A percentile compares a stretch with the other conserved stretches of the same genome.
Conservation (phyloP, 1,140 invertebrate species). For the Catajapyx aquilonaris region DNA sequence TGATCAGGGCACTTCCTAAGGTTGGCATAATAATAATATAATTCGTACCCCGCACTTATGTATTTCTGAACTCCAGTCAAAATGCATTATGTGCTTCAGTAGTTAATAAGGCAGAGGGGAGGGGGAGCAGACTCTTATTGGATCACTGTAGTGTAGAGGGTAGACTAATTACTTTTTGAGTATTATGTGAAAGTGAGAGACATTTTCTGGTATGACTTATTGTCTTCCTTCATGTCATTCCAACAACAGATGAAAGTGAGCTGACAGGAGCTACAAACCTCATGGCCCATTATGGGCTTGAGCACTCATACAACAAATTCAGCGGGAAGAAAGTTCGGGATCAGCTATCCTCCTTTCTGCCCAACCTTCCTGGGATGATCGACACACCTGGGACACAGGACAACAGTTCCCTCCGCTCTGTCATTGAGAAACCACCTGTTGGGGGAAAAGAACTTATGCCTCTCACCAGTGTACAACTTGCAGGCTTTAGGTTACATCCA, state of each 20-base stretch:
- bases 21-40: too few relatives aligned
- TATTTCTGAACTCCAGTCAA: too few relatives aligned
- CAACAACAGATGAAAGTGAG: slow-evolving; percentile 77
- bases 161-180: too few relatives aligned
- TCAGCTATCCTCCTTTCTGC: slow-evolving; percentile 81
- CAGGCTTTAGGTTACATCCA: slow-evolving; percentile 86
- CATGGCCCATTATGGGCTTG: slow-evolving; percentile 85
- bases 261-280: slow-evolving; percentile 90
- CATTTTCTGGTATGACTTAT: too few relatives aligned
- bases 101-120: too few relatives aligned
- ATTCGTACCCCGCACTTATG: too few relatives aligned
- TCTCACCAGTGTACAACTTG: slow-evolving; percentile 65
- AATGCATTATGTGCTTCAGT: too few relatives aligned
- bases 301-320: slow-evolving; percentile 95
- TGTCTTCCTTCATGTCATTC: too few relatives aligned
- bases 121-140: too few relatives aligned
- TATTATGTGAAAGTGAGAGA: too few relatives aligned
- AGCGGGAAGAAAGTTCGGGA: slow-evolving; percentile 94
- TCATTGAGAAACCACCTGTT: slow-evolving; percentile 95
- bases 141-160: too few relatives aligned
- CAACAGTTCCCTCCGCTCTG: slow-evolving; percentile 66
- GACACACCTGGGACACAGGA: slow-evolving; percentile 61
- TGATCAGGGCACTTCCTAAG: too few relatives aligned
- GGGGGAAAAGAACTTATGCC: slow-evolving; percentile 82
- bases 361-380: slow-evolving; percentile 81